These are phyloP conservation scores for Pectinophora gossypiella DNA, from an alignment of 1,140 invertebrate genomes.

Conservation along the genomic window DNA sequence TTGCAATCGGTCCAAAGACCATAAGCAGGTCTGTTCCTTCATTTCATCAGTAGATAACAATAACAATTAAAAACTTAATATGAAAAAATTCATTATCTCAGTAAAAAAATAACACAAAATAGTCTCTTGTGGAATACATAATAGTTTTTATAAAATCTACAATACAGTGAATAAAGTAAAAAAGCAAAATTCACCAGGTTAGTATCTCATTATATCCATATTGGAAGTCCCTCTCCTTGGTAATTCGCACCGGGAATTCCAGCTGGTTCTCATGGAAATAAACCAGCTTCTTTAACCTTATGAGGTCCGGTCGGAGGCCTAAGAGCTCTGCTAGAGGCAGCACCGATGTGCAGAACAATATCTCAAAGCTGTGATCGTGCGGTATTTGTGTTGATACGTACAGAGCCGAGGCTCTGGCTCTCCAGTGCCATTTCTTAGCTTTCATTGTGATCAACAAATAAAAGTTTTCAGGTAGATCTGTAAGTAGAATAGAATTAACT, in stretches of 20 bases:
- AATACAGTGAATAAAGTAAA: too few relatives aligned
- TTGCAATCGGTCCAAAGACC: too few relatives aligned
- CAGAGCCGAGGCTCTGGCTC: conserved; percentile 81
- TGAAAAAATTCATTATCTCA: too few relatives aligned
- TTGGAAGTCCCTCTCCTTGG: conserved; percentile 84
- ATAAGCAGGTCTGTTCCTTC: too few relatives aligned
- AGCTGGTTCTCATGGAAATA: conserved; percentile 91
- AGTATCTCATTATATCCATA: conserved; percentile 88
- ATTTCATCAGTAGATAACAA: too few relatives aligned
- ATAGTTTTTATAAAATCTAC: too few relatives aligned
- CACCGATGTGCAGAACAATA: conserved; percentile 84
- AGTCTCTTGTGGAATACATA: too few relatives aligned
- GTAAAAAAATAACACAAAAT: too few relatives aligned
- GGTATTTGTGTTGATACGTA: conserved; percentile 80
- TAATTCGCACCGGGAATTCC: conserved; percentile 81
- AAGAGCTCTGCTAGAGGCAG: conserved; percentile 83
- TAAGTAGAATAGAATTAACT: too few relatives aligned
- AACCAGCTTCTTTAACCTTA: conserved; percentile 78
- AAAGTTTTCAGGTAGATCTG: conserved; percentile 38
- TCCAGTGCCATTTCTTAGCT: conserved; percentile 89
- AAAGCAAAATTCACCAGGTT: conserved; percentile 81
- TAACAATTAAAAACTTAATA: too few relatives aligned
- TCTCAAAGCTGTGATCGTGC: conserved; percentile 66
- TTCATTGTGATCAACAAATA: conserved; percentile 77
- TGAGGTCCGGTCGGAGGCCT: conserved; percentile 80